phyloP scores from a whole-genome alignment of 2,113 vertebrate genomes.

The Sigmodon hispidus region DNA sequence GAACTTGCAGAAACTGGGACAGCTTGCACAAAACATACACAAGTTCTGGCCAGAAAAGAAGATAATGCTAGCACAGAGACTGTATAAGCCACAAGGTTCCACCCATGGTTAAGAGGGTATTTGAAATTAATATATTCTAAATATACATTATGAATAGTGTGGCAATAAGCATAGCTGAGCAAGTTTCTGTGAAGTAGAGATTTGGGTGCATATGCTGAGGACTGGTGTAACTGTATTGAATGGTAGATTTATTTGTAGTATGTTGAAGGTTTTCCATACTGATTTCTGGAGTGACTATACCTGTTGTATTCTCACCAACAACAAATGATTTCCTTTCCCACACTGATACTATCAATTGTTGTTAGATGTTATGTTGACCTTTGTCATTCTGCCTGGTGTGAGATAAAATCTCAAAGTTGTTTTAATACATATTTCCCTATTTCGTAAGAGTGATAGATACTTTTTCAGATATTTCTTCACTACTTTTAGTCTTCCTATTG shows the following conservation, averaged over 20 bases:
- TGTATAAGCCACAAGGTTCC: not conserved
- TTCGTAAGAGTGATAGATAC: not conserved
- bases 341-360: not conserved
- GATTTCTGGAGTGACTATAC: not conserved
- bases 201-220: not conserved
- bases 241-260: not conserved
- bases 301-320: not conserved
- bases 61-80: not conserved
- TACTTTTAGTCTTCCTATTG: not conserved
- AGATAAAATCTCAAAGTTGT: not conserved
- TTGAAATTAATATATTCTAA: not conserved
- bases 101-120: not conserved
- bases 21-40: not conserved
- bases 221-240: not conserved
- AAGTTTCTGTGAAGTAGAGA: not conserved
- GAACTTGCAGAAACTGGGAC: not conserved
- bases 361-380: not conserved
- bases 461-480: not conserved
- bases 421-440: not conserved
- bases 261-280: not conserved
- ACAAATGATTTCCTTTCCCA: not conserved
- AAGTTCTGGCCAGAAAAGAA: not conserved
- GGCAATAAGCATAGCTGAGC: not conserved
- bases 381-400: not conserved
- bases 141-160: not conserved